phyloP scores from a whole-genome alignment of 2,797 vertebrate genomes.

The Poecilia velifera region DNA sequence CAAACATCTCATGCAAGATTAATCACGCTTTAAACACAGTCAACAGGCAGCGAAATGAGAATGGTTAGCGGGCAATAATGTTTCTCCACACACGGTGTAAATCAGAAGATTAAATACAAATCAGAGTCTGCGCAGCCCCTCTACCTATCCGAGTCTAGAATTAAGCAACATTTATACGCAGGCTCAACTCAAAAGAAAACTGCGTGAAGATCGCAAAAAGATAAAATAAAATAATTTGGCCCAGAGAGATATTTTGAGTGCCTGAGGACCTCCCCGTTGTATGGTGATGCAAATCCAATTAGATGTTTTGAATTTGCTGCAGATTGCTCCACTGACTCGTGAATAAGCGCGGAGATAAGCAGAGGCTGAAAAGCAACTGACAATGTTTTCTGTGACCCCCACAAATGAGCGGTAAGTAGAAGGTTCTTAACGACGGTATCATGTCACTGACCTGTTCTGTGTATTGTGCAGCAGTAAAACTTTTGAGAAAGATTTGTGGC shows the following conservation, averaged over 20 bases:
- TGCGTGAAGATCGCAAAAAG: conserved; percentile 3
- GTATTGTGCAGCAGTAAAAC: conserved; percentile 39
- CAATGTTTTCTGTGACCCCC: conserved; percentile 48
- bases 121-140: conserved; percentile 7
- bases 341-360: conserved; percentile 66
- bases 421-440: conserved; percentile 29
- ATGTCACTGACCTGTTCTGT: conserved; percentile 28
- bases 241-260: conserved; percentile 1
- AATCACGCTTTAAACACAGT: conserved; percentile 66
- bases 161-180: conserved; percentile 1
- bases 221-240: background rate
- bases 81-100: conserved; percentile 44
- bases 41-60: conserved; percentile 71
- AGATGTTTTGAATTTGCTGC: conserved; percentile 62
- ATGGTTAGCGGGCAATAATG: conserved; percentile 40
- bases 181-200: background rate
- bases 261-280: conserved; percentile 25
- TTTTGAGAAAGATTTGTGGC: conserved; percentile 23
- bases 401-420: conserved; percentile 52
- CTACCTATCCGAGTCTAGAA: background rate
- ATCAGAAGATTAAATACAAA: conserved; percentile 54
- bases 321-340: conserved; percentile 43
- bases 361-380: conserved; percentile 60
- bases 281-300: conserved; percentile 61
- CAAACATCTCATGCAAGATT: conserved; percentile 68